Conservation (phyloP, 2,797 vertebrate species). For the Graptemys geographica region DNA sequence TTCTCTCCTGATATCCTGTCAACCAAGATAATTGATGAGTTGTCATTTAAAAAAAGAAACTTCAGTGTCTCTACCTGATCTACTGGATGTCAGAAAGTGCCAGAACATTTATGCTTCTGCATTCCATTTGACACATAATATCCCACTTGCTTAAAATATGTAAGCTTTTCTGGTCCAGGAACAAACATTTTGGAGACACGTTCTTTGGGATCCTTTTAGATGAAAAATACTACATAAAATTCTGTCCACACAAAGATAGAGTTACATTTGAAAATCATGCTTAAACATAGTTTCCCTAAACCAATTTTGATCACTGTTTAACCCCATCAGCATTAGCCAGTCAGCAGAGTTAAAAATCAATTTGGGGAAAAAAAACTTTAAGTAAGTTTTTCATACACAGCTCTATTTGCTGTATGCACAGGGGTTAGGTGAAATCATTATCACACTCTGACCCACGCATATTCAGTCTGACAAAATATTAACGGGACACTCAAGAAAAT, state of each 20-base stretch:
- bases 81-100: not conserved
- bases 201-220: not conserved
- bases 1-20: not conserved
- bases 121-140: not conserved
- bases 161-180: not conserved
- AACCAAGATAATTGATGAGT: not conserved
- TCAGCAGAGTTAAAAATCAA: rapidly evolving
- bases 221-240: not conserved
- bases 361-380: rapidly evolving
- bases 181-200: not conserved
- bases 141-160: not conserved
- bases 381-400: rapidly evolving
- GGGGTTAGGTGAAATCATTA: not conserved
- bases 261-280: rapidly evolving
- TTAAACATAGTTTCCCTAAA: not conserved
- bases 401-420: not conserved
- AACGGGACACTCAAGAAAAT: not conserved
- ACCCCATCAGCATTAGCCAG: not conserved
- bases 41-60: not conserved
- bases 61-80: not conserved
- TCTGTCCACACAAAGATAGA: not conserved
- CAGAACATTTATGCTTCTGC: not conserved
- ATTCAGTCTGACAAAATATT: not conserved
- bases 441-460: not conserved
- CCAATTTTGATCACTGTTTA: rapidly evolving